Base-by-base conservation (phyloP, 2,888 invertebrate species). In the Campoplex nolae region DNA sequence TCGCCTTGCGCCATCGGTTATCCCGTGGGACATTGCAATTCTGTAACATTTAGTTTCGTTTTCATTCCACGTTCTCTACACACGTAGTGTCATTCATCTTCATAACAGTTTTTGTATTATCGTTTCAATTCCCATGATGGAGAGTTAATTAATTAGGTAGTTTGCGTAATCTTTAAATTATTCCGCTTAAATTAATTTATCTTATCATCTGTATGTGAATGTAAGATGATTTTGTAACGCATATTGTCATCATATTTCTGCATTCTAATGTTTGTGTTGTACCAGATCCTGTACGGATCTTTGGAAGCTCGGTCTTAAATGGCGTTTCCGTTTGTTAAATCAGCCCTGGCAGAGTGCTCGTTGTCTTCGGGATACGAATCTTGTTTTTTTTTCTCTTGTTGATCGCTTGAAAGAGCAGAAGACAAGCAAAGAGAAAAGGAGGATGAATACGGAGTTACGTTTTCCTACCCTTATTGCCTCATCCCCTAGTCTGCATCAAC, bases 301-400 rank as follows among this genome's bases (percentile, higher is more conserved):
- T 68, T 42, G 42, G n/a, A 42, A 85, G 16, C 76, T 76, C 38
- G 38, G 1, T 38, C 86, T 87, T 86, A 86, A 83, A 88, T 81
- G 28, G 77, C 87, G 85, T 68, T 76, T 78, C 58, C 68, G 58
- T 84, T 84, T 77, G 83, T 86, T 88, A 85, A 88, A 88, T 88
- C 90, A 90, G 82, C 74, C 78, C 82, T 71, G 67, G 83, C 56
- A 35, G 48, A 87, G 81, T 74, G 80, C 80, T 86, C 84, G 80
- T 78, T 56, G 68, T 74, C 67, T 32, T 70, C 35, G 68, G 68
- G 73, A 81, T 74, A 62, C 77, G 84, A 81, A 77, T 84, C 80
- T 86, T 77, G 56, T 81, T 86, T 76, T 77, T 48, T 81, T 86
- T 76, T 67, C 70, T 77, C 65, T 75, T 45, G 79, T 45, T 79